Percentiles rank a stretch among this genome's conserved stretches.
These are phyloP conservation scores for Cottus gobio DNA, from an alignment of 2,113 vertebrate species.

Conservation along the genomic window DNA sequence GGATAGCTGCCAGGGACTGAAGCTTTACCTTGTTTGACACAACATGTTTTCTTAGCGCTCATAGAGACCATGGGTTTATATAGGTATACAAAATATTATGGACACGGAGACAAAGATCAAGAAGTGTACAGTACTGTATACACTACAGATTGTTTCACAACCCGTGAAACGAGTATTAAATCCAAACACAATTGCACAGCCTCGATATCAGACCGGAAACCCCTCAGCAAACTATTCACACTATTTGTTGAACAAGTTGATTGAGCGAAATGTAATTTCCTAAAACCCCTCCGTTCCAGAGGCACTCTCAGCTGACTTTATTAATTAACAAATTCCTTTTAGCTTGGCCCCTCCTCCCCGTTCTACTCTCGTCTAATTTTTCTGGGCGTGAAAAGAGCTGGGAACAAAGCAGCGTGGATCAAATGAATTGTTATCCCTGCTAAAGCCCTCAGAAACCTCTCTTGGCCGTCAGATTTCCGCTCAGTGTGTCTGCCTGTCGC, in stretches of 20 bases:
- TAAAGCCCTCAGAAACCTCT: conserved; percentile 68
- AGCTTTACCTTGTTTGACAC: conserved; percentile 24
- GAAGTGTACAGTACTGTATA: background rate
- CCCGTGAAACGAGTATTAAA: background rate
- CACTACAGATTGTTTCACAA: background rate
- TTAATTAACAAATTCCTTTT: conserved; percentile 69
- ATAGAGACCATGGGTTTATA: background rate
- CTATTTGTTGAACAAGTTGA: conserved; percentile 19
- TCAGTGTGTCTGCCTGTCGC: conserved; percentile 44
- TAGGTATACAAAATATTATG: conserved; percentile 11
- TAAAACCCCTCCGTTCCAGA: conserved; percentile 46
- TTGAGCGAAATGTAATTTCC: conserved; percentile 47
- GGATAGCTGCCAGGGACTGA: conserved; percentile 14
- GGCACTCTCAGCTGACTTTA: conserved; percentile 59
- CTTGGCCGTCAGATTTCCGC: conserved; percentile 54
- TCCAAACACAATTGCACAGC: background rate
- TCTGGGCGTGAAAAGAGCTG: conserved; percentile 30
- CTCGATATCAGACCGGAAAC: background rate
- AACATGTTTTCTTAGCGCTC: background rate
- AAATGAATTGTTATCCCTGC: conserved; percentile 67
- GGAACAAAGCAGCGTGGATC: conserved; percentile 64
- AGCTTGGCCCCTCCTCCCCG: conserved; percentile 2
- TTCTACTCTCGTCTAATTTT: conserved; percentile 50
- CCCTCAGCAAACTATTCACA: conserved; percentile 15
- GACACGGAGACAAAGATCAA: background rate